These are phyloP conservation scores for Chloroceryle inda DNA, from an alignment of 2,797 vertebrate species.

Conservation along the genomic window DNA sequence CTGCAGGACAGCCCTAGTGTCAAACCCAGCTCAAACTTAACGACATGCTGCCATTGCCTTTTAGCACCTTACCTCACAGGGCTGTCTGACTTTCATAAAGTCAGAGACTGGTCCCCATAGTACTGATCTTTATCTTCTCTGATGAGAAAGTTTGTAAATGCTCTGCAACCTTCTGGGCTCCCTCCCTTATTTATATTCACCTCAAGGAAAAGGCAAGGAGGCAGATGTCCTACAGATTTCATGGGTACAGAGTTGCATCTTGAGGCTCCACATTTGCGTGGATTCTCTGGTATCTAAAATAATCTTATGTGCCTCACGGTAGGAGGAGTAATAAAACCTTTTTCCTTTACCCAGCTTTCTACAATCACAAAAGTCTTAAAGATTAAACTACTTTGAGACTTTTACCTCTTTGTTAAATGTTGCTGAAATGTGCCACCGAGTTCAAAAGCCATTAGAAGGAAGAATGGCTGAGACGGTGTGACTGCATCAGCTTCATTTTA, in stretches of 20 bases:
- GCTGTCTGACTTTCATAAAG: not conserved
- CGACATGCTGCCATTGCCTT: rapidly evolving
- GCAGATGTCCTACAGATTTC: not conserved
- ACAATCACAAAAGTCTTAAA: not conserved
- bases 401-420: not conserved
- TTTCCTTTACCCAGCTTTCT: not conserved
- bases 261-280: rapidly evolving
- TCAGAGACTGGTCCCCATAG: not conserved
- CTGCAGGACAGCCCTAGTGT: not conserved
- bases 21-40: not conserved
- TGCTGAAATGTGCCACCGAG: not conserved
- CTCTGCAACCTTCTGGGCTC: not conserved
- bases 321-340: not conserved
- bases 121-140: not conserved
- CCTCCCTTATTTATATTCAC: not conserved
- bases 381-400: not conserved
- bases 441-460: not conserved
- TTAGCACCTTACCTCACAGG: not conserved
- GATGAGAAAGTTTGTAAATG: not conserved
- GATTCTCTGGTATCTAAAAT: not conserved
- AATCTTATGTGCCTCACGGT: rapidly evolving
- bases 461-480: not conserved
- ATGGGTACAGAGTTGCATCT: not conserved
- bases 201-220: not conserved
- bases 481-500: not conserved